Conservation (phyloP, 2,888 invertebrate genomes). For the Scaptomyza cyrtandrae region DNA sequence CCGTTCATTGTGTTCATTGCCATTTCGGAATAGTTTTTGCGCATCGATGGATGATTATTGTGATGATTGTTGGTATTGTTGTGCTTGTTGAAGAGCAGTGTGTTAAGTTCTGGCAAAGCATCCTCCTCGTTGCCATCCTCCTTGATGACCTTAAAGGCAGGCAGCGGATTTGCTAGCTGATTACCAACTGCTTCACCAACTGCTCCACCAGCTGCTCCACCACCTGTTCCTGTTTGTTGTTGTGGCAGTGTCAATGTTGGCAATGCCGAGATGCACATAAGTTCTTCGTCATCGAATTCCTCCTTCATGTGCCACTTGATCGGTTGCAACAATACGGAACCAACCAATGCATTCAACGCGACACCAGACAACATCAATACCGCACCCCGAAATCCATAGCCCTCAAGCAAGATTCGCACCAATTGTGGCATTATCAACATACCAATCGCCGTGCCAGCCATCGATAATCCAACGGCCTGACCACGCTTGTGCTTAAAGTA, state of each 20-base stretch:
- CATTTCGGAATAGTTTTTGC: constrained; percentile 84
- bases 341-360: constrained; percentile 89
- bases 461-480: constrained; percentile 91
- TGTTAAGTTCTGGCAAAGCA: constrained; percentile 84
- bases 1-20: constrained; percentile 84
- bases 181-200: neutral
- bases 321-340: constrained; percentile 89
- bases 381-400: constrained; percentile 88
- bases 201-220: constrained; percentile 14
- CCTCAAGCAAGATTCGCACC: constrained; percentile 87
- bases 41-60: constrained; percentile 73
- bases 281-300: constrained; percentile 82
- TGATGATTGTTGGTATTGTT: constrained; percentile 28
- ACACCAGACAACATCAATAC: constrained; percentile 89
- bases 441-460: constrained; percentile 92
- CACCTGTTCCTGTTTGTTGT: constrained; percentile 31
- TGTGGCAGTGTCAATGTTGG: constrained; percentile 72
- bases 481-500: constrained; percentile 91
- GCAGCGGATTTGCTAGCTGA: constrained; percentile 33
- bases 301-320: constrained; percentile 89
- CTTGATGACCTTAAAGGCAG: constrained; percentile 89
- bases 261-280: constrained; percentile 76
- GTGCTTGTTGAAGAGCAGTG: constrained; percentile 82
- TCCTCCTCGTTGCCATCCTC: constrained; percentile 88
- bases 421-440: constrained; percentile 92